Percentiles rank a stretch among this genome's conserved stretches.
Conservation (phyloP, 2,888 invertebrate species). For the Machimus atricapillus region DNA sequence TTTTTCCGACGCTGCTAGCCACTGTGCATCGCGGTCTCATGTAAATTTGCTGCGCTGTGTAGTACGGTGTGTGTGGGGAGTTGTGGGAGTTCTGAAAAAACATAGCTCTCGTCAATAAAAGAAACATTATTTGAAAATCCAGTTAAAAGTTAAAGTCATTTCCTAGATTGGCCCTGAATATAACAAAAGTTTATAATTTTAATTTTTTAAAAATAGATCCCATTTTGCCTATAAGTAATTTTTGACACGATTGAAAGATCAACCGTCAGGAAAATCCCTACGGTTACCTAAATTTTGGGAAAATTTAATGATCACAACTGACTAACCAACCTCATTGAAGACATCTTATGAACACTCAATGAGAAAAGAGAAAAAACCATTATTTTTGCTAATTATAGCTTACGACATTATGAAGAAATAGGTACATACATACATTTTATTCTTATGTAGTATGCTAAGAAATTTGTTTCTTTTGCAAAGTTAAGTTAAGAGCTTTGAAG, state of each 20-base stretch:
- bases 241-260: background rate
- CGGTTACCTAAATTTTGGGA: background rate
- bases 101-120: background rate
- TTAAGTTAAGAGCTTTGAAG: too few species aligned
- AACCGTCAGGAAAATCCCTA: background rate
- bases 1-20: conserved; percentile 65
- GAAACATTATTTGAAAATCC: background rate
- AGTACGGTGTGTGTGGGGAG: conserved; percentile 62
- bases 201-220: too few species aligned
- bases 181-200: background rate
- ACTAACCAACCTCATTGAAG: too few species aligned
- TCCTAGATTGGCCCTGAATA: too few species aligned
- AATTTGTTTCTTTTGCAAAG: too few species aligned
- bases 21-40: conserved; percentile 61
- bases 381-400: too few species aligned
- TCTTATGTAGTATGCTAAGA: too few species aligned
- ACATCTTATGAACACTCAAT: too few species aligned
- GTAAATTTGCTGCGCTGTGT: conserved; percentile 62
- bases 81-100: conserved; percentile 49
- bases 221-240: background rate
- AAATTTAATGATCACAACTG: background rate
- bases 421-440: too few species aligned
- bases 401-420: too few species aligned
- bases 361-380: too few species aligned
- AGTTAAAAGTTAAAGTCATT: background rate